Conservation (phyloP, 2,113 vertebrate genomes). For the Macaca mulatta region DNA sequence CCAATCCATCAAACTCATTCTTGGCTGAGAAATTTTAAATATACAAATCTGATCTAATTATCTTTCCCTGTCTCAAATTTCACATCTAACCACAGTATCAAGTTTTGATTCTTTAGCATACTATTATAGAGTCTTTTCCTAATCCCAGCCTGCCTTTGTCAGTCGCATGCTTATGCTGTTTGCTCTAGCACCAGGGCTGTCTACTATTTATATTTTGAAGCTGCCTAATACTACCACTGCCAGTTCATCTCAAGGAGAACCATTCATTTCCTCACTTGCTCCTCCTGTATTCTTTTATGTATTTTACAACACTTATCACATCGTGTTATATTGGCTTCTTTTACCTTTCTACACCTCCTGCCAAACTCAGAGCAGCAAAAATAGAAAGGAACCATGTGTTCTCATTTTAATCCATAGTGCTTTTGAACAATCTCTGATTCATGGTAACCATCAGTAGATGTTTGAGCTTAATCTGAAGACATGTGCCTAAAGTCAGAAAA, state of each 20-base stretch:
- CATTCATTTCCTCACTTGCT: background rate
- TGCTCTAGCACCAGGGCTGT: background rate
- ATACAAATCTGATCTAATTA: background rate
- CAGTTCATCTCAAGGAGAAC: background rate
- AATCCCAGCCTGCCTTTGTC: background rate
- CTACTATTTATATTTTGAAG: background rate
- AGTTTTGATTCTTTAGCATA: background rate
- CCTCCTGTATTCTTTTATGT: background rate
- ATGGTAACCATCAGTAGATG: background rate
- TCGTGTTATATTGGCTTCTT: background rate
- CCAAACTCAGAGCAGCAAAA: background rate
- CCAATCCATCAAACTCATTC: background rate
- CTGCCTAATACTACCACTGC: background rate
- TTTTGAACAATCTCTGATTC: background rate
- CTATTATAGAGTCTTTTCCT: background rate
- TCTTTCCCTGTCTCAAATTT: background rate
- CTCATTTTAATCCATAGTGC: background rate
- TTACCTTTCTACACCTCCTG: background rate
- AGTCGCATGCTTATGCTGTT: background rate
- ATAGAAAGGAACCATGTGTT: background rate
- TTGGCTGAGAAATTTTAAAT: conserved; percentile 24
- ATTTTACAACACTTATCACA: background rate
- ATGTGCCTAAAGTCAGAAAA: conserved; percentile 1
- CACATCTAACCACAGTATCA: background rate
- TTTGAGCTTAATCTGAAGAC: conserved; percentile 32